A percentile compares a stretch with the other conserved stretches of the same genome.
Evolutionary conservation across 2,113 vertebrate species (phyloP).

Genomic region (Malaclemys terrapin): DNA sequence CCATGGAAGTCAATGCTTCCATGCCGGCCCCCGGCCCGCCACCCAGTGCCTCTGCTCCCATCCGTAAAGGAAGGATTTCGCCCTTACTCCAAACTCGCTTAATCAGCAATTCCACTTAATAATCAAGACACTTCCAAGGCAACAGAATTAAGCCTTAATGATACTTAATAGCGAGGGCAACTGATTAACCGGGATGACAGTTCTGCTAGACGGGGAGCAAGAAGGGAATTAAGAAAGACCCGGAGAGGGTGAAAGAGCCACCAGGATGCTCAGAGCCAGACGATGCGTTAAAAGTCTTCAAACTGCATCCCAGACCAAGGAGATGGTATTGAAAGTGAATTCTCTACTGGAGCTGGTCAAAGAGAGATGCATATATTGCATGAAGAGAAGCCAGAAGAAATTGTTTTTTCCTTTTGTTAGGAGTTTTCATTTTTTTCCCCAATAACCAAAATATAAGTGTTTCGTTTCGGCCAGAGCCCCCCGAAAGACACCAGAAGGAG

Average conservation of each 20-base stretch:
- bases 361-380: not conserved
- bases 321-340: not conserved
- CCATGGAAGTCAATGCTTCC: not conserved
- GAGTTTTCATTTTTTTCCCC: not conserved
- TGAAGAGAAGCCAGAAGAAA: not conserved
- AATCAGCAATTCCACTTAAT: constrained; percentile 1
- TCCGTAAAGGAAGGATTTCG: not conserved
- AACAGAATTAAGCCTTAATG: constrained; percentile 34
- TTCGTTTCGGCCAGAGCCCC: too few species aligned
- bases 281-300: not conserved
- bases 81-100: not conserved
- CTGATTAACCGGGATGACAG: constrained; percentile 13
- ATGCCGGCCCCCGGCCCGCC: too few species aligned
- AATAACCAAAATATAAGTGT: not conserved
- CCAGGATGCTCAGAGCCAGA: too few species aligned
- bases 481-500: not conserved
- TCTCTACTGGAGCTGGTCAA: too few species aligned
- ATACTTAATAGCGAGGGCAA: not conserved
- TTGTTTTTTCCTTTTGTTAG: not conserved
- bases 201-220: not conserved
- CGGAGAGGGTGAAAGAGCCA: not conserved
- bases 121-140: constrained; percentile 17
- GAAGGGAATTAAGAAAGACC: not conserved
- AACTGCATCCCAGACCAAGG: not conserved
- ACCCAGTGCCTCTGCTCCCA: not conserved